Evolutionary conservation across 2,113 vertebrate species (phyloP).

Genomic region (Rhipidura dahli): DNA sequence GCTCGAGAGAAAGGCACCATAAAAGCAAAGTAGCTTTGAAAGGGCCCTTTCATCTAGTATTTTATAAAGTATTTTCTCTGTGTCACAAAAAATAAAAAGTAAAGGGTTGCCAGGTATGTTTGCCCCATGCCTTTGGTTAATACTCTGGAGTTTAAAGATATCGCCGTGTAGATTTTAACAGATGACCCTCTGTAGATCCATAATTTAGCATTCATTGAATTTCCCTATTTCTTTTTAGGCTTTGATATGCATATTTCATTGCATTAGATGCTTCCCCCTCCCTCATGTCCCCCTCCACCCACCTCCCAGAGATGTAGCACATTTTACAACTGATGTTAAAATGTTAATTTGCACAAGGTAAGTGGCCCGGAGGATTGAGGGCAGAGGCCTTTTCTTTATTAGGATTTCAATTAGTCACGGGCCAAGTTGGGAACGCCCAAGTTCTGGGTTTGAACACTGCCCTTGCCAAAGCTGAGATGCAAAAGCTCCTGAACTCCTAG

Average conservation of each 20-base stretch:
- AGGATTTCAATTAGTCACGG: slow-evolving; percentile 71
- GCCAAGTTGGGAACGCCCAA: slow-evolving; percentile 50
- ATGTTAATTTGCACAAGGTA: slow-evolving; percentile 73
- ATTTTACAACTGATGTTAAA: slow-evolving; percentile 72
- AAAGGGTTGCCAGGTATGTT: slow-evolving; percentile 66
- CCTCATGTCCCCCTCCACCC: slow-evolving; percentile 6
- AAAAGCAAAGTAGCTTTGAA: slow-evolving; percentile 71
- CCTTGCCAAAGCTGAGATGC: not conserved
- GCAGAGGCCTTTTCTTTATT: slow-evolving; percentile 68
- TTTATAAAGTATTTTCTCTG: slow-evolving; percentile 70
- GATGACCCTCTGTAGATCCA: slow-evolving; percentile 58
- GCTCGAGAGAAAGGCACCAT: slow-evolving; percentile 49
- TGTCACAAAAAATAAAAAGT: slow-evolving; percentile 61
- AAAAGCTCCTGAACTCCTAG: not conserved
- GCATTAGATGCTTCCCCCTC: slow-evolving; percentile 57
- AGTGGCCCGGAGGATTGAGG: slow-evolving; percentile 63
- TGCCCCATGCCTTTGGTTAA: slow-evolving; percentile 64
- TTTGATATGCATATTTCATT: slow-evolving; percentile 74
- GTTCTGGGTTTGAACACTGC: slow-evolving; percentile 8
- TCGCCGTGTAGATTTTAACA: slow-evolving; percentile 50
- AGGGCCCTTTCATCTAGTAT: slow-evolving; percentile 68
- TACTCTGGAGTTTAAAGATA: slow-evolving; percentile 70
- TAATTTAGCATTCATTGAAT: slow-evolving; percentile 74
- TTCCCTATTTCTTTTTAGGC: slow-evolving; percentile 50
- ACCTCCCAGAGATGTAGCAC: slow-evolving; percentile 60